phyloP scores from a whole-genome alignment of 2,113 vertebrate genomes.

The Sigmodon hispidus region DNA sequence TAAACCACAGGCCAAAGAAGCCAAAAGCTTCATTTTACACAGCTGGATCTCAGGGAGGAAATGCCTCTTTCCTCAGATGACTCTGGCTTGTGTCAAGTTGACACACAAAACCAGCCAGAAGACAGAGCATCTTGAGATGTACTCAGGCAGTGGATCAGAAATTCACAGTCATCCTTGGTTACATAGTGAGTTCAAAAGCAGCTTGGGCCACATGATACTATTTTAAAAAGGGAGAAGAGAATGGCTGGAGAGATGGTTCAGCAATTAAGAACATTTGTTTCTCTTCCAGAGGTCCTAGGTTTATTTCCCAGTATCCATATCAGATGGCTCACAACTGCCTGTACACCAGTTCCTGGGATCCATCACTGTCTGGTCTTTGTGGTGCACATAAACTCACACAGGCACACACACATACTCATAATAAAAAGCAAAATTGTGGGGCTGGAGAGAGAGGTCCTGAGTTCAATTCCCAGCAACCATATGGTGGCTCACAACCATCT shows the following conservation, averaged over 20 bases:
- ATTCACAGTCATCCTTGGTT: no score
- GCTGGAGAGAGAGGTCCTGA: no score
- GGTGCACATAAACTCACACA: background rate
- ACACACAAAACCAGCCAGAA: no score
- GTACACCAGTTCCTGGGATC: background rate
- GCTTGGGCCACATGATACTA: background rate
- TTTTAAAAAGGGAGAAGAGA: no score
- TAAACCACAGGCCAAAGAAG: no score
- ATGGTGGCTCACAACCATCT: no score
- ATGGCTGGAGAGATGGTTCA: background rate
- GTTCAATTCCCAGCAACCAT: no score
- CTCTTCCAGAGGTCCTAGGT: background rate
- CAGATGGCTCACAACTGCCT: background rate
- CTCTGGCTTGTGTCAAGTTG: no score
- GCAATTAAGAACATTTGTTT: background rate
- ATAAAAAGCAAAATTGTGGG: background rate
- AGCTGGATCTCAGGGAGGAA: no score
- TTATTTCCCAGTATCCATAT: background rate
- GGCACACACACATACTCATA: background rate
- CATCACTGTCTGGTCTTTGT: background rate
- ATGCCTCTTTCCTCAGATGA: no score
- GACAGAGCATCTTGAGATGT: background rate
- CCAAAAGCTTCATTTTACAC: no score
- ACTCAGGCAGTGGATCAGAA: no score
- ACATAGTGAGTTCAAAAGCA: background rate